Base-by-base conservation (phyloP, 1,140 invertebrate genomes). In the Olivierus martensii region DNA sequence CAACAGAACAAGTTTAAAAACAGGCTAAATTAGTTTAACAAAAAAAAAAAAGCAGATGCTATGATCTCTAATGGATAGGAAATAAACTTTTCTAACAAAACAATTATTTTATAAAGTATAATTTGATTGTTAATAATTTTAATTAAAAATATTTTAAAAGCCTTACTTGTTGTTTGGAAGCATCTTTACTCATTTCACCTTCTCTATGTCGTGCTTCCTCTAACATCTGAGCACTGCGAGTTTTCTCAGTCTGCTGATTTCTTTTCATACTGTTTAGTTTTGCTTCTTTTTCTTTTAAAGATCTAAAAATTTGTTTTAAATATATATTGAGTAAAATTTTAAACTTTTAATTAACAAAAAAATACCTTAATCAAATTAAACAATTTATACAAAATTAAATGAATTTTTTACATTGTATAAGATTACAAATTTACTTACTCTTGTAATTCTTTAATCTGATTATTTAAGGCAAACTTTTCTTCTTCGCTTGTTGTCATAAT, bases 401-500 rank as follows among this genome's bases (percentile, higher is more conserved):
- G n/a, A n/a, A n/a, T n/a, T n/a, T n/a, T n/a, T n/a, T n/a, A n/a
- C n/a, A n/a, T n/a, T n/a, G n/a, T n/a, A n/a, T n/a, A n/a, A n/a
- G n/a, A n/a, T n/a, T n/a, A n/a, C n/a, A n/a, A n/a, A n/a, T n/a
- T n/a, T n/a, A 55, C 61, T 44, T 71, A 95, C 91, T 93, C 87
- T 78, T 93, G 87, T 66, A 96, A 75, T 67, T 96, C 90, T 74
- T 86, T 82, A 57, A 96, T 94, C 69, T 86, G 81, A 69, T 88
- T 90, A 66, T 96, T 92, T 71, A 95, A 93, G 58, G 83, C 75
- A 65, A 89, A 88, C 69, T 94, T 90, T 64, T 96, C 92, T 66
- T 94, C 89, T 68, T 98, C 91, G 58, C 82, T 82, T 79, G 92
- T 91, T 73, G 94, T 87, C 64, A 96, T 82, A 37, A 95, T 76